These are phyloP conservation scores for Ctenicera cuprea DNA, from an alignment of 2,888 invertebrate species.

Conservation along the genomic window DNA sequence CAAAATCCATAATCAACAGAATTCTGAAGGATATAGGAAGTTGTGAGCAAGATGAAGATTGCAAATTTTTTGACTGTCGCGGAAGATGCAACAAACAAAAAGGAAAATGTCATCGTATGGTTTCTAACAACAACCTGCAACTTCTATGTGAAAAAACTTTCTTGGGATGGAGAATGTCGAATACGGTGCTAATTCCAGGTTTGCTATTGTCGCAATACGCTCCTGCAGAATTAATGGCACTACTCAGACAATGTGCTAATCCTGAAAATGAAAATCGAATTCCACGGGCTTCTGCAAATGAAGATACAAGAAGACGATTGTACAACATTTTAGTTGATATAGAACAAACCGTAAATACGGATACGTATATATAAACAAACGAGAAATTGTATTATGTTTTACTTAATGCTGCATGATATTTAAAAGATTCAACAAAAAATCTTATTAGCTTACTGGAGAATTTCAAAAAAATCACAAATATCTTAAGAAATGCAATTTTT, in stretches of 20 bases:
- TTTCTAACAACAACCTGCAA: slow-evolving; percentile 81
- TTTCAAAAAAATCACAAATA: no score
- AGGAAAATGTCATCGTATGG: slow-evolving; percentile 74
- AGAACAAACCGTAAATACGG: slow-evolving; percentile 58
- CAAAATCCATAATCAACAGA: slow-evolving; percentile 74
- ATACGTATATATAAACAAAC: slow-evolving; percentile 17
- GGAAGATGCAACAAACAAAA: slow-evolving; percentile 76
- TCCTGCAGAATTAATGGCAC: slow-evolving; percentile 75
- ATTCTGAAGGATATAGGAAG: slow-evolving; percentile 70
- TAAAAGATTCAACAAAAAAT: no score
- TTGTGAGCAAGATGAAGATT: slow-evolving; percentile 79
- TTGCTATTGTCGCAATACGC: slow-evolving; percentile 77
- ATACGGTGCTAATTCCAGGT: slow-evolving; percentile 78
- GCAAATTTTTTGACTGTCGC: slow-evolving; percentile 81
- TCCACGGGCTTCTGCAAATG: slow-evolving; percentile 73
- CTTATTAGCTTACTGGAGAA: no score
- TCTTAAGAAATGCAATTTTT: no score
- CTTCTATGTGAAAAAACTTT: slow-evolving; percentile 81
- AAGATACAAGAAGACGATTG: slow-evolving; percentile 73
- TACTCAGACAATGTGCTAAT: slow-evolving; percentile 78
- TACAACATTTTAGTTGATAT: slow-evolving; percentile 75
- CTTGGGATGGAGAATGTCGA: slow-evolving; percentile 79
- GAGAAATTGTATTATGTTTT: no score
- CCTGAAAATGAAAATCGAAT: slow-evolving; percentile 72
- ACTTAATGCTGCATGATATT: no score